phyloP scores from a whole-genome alignment of 2,888 invertebrate genomes.

The Dioctria rufipes region DNA sequence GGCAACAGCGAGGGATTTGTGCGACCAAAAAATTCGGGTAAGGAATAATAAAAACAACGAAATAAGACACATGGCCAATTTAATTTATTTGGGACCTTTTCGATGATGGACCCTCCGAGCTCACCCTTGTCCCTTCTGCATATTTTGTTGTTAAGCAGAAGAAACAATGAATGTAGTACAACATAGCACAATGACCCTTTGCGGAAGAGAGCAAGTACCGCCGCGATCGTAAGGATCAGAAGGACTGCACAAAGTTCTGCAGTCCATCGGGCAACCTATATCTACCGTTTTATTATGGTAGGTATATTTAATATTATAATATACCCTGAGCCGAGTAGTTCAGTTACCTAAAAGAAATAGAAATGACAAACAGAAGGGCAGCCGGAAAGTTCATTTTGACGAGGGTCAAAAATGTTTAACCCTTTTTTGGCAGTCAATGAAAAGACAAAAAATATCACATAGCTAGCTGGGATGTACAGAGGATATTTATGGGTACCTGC shows the following conservation, averaged over 20 bases:
- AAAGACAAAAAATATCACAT: constrained; percentile 9
- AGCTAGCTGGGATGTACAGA: no score
- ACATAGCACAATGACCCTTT: constrained; percentile 37
- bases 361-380: constrained; percentile 12
- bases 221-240: background rate
- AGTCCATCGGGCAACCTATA: no score
- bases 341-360: background rate
- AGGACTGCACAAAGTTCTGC: no score
- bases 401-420: constrained; percentile 36
- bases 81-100: constrained; percentile 42
- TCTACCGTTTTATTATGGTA: no score
- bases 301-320: no score
- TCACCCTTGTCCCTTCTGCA: no score
- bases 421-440: background rate
- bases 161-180: constrained; percentile 44
- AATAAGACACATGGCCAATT: constrained; percentile 26
- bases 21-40: no score
- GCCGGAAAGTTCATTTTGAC: constrained; percentile 19
- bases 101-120: background rate
- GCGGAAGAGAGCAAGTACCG: background rate
- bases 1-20: background rate
- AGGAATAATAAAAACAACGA: background rate
- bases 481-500: background rate
- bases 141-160: constrained; percentile 14
- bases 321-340: no score